phyloP scores from a whole-genome alignment of 1,140 invertebrate species.

The Pachyrhynchus sulphureomaculatus region DNA sequence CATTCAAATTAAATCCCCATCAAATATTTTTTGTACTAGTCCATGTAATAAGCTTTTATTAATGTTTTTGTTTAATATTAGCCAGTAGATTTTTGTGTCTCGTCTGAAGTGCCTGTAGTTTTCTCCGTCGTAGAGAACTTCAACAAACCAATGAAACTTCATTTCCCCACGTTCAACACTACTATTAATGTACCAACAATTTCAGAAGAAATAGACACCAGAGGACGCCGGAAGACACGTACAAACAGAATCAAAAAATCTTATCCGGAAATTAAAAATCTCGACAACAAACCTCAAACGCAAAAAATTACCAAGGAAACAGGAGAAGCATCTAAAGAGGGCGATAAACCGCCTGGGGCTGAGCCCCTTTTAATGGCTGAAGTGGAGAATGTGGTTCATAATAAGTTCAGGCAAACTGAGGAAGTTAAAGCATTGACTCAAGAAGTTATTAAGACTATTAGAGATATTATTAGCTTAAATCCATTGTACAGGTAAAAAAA shows the following conservation, averaged over 20 bases:
- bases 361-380: constrained; percentile 83
- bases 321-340: constrained; percentile 17
- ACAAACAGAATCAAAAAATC: constrained; percentile 42
- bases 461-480: constrained; percentile 95
- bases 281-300: constrained; percentile 9
- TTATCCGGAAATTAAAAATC: constrained; percentile 21
- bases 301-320: constrained; percentile 28
- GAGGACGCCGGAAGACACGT: constrained; percentile 48
- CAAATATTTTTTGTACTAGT: too few relatives aligned
- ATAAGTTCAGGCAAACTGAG: constrained; percentile 87
- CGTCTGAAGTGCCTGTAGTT: background rate
- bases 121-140: constrained; percentile 45
- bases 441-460: constrained; percentile 96
- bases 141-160: constrained; percentile 52
- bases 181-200: constrained; percentile 60
- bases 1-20: too few relatives aligned
- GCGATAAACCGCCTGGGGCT: constrained; percentile 3
- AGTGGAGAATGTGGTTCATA: constrained; percentile 90
- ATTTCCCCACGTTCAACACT: constrained; percentile 66
- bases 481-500: constrained; percentile 71
- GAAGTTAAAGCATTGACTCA: constrained; percentile 97
- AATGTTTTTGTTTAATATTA: too few relatives aligned
- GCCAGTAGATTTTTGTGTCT: background rate
- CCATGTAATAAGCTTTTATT: too few relatives aligned
- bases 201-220: constrained; percentile 59